These are phyloP conservation scores for Coremacera marginata DNA, from an alignment of 2,888 invertebrate species.

Conservation along the genomic window DNA sequence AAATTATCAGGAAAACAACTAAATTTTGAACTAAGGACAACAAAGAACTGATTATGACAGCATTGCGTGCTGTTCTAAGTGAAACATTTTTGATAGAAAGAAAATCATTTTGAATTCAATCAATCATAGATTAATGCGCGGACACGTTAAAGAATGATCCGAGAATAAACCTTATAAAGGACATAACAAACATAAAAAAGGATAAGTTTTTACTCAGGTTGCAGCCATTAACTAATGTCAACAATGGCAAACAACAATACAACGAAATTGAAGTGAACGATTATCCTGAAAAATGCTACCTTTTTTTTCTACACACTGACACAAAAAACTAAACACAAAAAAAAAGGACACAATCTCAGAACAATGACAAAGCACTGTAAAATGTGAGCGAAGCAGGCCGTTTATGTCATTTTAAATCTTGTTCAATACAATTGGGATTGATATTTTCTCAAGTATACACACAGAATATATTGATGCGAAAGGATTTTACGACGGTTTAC, in stretches of 20 bases:
- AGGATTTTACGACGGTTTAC: background rate
- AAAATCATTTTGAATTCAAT: no score
- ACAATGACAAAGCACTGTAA: background rate
- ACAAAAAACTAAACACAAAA: background rate
- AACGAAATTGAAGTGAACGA: background rate
- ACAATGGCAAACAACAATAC: background rate
- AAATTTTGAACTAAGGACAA: no score
- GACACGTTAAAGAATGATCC: background rate
- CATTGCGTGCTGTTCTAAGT: no score
- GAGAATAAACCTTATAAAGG: background rate
- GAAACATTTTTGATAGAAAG: no score
- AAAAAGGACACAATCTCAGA: conserved; percentile 15
- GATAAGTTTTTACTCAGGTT: no score
- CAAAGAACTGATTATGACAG: no score
- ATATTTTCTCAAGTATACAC: conserved; percentile 34
- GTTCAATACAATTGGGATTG: conserved; percentile 42
- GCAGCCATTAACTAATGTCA: no score
- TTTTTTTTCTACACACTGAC: background rate
- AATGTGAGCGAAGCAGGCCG: background rate
- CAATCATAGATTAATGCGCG: background rate
- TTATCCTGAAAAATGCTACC: background rate
- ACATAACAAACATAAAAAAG: background rate
- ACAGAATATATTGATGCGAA: background rate
- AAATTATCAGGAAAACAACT: no score
- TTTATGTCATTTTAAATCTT: conserved; percentile 34